phyloP scores from a whole-genome alignment of 1,140 invertebrate genomes.

The Mactra quadrangularis region DNA sequence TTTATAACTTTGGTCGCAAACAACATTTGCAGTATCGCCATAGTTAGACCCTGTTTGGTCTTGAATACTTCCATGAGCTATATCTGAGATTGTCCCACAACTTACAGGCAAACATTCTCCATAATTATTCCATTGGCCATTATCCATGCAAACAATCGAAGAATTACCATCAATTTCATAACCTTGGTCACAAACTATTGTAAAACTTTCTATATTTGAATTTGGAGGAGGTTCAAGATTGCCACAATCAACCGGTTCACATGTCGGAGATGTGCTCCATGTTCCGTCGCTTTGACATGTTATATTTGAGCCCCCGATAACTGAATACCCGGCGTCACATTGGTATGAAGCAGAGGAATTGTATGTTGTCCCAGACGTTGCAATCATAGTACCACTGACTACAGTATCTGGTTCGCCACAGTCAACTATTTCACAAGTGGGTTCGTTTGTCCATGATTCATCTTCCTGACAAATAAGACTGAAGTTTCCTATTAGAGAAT shows the following conservation, averaged over 20 bases:
- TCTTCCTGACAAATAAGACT: neutral
- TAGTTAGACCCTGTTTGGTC: neutral
- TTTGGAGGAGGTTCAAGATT: too few species aligned
- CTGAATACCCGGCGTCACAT: neutral
- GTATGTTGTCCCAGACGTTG: neutral
- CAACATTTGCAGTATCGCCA: neutral
- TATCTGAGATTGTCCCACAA: neutral
- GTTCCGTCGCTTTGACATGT: neutral
- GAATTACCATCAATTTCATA: neutral
- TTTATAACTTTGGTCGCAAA: neutral
- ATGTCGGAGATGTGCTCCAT: too few species aligned
- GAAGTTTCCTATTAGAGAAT: neutral
- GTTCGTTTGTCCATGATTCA: neutral
- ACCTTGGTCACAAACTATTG: neutral
- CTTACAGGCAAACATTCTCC: neutral
- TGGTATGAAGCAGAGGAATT: neutral
- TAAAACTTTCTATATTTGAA: too few species aligned
- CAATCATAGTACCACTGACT: neutral
- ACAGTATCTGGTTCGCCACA: neutral
- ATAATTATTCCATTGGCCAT: neutral
- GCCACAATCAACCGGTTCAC: too few species aligned
- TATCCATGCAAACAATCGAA: neutral
- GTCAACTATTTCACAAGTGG: neutral
- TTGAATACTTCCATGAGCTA: neutral
- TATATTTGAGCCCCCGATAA: neutral